Conservation (phyloP, 92 coral and sea anemone genomes). For the Epizoanthus illoricatus region DNA sequence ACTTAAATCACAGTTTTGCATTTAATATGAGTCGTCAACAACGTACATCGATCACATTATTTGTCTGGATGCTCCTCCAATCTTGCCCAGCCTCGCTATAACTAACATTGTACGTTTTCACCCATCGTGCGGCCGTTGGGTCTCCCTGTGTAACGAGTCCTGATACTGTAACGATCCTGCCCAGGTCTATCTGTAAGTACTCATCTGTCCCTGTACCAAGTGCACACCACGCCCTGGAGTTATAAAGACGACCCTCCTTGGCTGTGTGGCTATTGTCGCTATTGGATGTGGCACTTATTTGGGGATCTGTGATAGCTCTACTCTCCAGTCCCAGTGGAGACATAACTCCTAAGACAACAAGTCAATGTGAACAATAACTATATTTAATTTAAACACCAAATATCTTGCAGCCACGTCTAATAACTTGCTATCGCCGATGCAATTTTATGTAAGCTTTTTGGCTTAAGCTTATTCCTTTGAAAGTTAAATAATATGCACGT, state of each 20-base stretch:
- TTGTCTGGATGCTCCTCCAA: background rate
- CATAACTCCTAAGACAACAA: background rate
- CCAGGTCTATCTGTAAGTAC: constrained; percentile 16
- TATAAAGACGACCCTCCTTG: constrained; percentile 13
- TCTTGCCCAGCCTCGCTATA: constrained; percentile 1
- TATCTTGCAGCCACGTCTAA: too few relatives aligned
- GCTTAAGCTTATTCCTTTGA: too few relatives aligned
- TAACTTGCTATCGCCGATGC: too few relatives aligned
- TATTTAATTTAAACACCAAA: too few relatives aligned
- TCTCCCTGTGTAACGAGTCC: constrained; percentile 26
- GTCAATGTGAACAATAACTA: too few relatives aligned
- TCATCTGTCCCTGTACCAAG: constrained; percentile 4
- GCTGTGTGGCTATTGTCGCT: constrained; percentile 8
- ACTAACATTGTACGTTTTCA: background rate
- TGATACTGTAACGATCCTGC: constrained; percentile 1
- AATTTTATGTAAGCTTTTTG: too few relatives aligned
- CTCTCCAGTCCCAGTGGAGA: constrained; percentile 11
- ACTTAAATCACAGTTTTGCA: too few relatives aligned
- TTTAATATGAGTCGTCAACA: background rate
- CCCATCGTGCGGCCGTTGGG: background rate
- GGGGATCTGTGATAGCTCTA: background rate
- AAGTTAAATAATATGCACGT: background rate
- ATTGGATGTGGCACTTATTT: background rate
- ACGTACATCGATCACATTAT: background rate
- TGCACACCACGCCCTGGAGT: constrained; percentile 18